Base-by-base conservation (phyloP, 2,888 invertebrate genomes). In the Melanotus villosus region DNA sequence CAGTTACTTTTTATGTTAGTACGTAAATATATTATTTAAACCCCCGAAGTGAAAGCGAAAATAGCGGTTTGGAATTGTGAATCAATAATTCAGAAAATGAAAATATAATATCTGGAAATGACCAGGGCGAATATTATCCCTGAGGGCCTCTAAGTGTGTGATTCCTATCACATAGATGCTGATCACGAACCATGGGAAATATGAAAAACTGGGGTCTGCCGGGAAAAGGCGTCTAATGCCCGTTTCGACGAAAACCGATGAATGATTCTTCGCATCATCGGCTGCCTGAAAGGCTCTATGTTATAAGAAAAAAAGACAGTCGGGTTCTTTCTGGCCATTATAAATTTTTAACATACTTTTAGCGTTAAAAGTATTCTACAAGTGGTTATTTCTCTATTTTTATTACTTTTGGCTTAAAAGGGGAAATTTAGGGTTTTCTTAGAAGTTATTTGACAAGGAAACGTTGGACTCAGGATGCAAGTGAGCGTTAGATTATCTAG, bases 121-220 rank as follows among this genome's bases (percentile, higher is more conserved):
- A 52, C 52, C 52, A 18, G 52, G 26, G 47, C 19, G 32, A n/a
- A 52, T 52, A 52, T 23, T 32, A 16, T 52, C 52, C 52, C 52
- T 18, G 18, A 47, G 52, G 52, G 32, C 32, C 32, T 32, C 52
- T 32, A 62, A 69, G 65, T 62, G 64, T 66, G 60, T 59, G 50
- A 59, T 72, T 66, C 58, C 67, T 66, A 63, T 59, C 50, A 64
- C 66, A 65, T 63, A 66, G 65, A 75, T 75, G 75, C 79, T 43
- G 76, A 77, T 78, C 79, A 79, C 79, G 78, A 74, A 75, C 74
- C 70, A 71, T 72, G 74, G 75, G 79, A 77, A 78, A 79, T 79
- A 79, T 79, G 78, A 76, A 78, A 78, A 77, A 73, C 66, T 56
- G 59, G 36, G 72, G 73, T 68, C 69, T 73, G 76, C 66, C 67